Evolutionary conservation across 2,888 invertebrate genomes (phyloP).

Genomic region (Ephialtes manifestator): DNA sequence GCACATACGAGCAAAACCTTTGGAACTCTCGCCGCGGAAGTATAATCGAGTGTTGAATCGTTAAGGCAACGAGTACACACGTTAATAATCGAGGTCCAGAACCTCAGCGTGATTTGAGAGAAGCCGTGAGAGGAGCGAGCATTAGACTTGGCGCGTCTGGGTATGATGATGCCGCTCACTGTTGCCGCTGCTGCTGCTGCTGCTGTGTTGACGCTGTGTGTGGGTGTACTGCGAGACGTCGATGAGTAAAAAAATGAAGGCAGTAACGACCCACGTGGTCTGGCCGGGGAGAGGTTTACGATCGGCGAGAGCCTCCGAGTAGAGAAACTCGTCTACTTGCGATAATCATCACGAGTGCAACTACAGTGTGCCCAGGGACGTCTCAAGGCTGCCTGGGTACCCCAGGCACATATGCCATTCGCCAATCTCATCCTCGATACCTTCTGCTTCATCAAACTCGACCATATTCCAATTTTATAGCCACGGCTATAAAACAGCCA

Average conservation of each 20-base stretch:
- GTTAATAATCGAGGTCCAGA: slow-evolving; percentile 12
- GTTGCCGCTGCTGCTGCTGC: neutral
- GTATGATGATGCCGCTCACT: neutral
- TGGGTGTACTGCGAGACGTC: slow-evolving; percentile 59
- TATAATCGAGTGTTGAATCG: slow-evolving; percentile 14
- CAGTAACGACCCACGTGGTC: slow-evolving; percentile 69
- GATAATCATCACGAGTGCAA: slow-evolving; percentile 66
- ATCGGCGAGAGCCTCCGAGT: slow-evolving; percentile 59
- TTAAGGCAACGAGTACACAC: neutral
- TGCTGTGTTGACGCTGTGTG: slow-evolving; percentile 27
- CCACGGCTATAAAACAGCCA: neutral
- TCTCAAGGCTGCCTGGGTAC: slow-evolving; percentile 62
- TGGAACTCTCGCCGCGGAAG: slow-evolving; percentile 14
- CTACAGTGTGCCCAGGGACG: slow-evolving; percentile 58
- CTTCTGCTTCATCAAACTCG: neutral
- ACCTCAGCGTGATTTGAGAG: slow-evolving; percentile 11
- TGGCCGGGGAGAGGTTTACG: slow-evolving; percentile 62
- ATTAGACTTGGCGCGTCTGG: neutral
- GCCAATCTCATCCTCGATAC: neutral
- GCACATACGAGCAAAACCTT: neutral
- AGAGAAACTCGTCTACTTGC: slow-evolving; percentile 69
- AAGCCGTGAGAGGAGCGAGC: slow-evolving; percentile 13
- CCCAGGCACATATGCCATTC: slow-evolving; percentile 34
- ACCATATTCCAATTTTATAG: slow-evolving; percentile 1
- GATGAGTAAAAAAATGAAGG: slow-evolving; percentile 55